Base-by-base conservation (phyloP, 2,888 invertebrate genomes). In the Eulithis prunata region DNA sequence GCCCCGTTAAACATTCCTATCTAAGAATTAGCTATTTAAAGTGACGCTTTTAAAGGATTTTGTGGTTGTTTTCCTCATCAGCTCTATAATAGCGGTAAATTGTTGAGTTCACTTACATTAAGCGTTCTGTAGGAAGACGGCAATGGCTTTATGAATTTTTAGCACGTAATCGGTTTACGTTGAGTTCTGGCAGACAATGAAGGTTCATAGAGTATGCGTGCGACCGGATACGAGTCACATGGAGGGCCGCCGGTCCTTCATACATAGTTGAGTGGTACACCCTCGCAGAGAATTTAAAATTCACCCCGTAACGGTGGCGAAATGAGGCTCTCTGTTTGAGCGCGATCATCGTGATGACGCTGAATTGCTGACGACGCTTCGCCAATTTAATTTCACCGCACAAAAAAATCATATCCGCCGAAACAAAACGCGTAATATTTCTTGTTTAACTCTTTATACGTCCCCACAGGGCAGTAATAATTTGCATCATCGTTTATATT, bases 101-200 rank as follows among this genome's bases (percentile, higher is more conserved):
- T 76, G 81, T 62, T 66, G 70, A 73, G 77, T 71, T 80, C 83
- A 79, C 82, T 87, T 85, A 84, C 81, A 84, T 83, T 80, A 81
- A 78, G 76, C 77, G 77, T 79, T 83, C 78, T 76, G 78, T 78
- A 77, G 74, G 75, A 82, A 82, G 83, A 86, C 82, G 85, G 85
- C 86, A 86, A 84, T 83, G 78, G 79, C 81, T 87, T 86, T 89
- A 90, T 90, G 86, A 89, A 89, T 90, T 89, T 89, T 90, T 87
- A 87, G 86, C 86, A 80, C 82, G 84, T 89, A 89, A 89, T 90
- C 86, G 86, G 86, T 89, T 89, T 87, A 90, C 84, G 84, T 85
- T 80, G 83, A 86, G 84, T 84, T 82, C 76, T 79, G 81, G 76
- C 82, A 83, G 83, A 89, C 87, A 88, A 87, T 85, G 81, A 83